Evolutionary conservation across 2,888 invertebrate genomes (phyloP), one percentile per base, ranked within the genome.

Genomic region (Aphodius sticticus): DNA sequence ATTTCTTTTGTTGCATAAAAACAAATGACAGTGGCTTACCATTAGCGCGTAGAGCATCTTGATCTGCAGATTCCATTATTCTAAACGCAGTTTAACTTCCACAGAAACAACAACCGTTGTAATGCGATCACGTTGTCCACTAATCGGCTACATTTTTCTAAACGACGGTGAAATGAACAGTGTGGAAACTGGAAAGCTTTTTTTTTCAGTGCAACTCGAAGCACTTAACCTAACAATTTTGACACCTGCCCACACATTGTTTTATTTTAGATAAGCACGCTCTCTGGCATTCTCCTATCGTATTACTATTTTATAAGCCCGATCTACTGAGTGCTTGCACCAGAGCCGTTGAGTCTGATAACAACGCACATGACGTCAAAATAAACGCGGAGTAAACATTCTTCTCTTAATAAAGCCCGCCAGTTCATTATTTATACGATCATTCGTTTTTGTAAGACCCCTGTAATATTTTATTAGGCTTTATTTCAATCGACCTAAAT

Each of bases 171-270:
- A 53, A 7, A 5, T 53, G 12, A 53, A 53, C 53, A 53, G 53
- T 9, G 53, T 5, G 53, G 9, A 53, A 53, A 53, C 53, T 53
- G 53, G n/a, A n/a, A n/a, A n/a, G n/a, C n/a, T 38, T 38, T 6
- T 53, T 53, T 53, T 53, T 53, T 53, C 53, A 9, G 53, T 53
- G 53, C 53, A 53, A 53, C 53, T 53, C 12, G 9, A 12, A 7
- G 53, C 53, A 53, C 53, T 53, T 53, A 53, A 53, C 53, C 53
- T 53, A 53, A 53, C 53, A 53, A 53, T 9, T 53, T 53, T 53
- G 53, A 53, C 53, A 53, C 53, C 53, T 53, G 53, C 53, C 53
- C 53, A 53, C 53, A 53, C 53, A 53, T 53, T 53, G 53, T 53
- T 53, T 53, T 53, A 53, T 53, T 53, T 53, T 53, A 53, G 53